phyloP scores from a whole-genome alignment of 1,140 invertebrate species.

The Euglossa dilemma region DNA sequence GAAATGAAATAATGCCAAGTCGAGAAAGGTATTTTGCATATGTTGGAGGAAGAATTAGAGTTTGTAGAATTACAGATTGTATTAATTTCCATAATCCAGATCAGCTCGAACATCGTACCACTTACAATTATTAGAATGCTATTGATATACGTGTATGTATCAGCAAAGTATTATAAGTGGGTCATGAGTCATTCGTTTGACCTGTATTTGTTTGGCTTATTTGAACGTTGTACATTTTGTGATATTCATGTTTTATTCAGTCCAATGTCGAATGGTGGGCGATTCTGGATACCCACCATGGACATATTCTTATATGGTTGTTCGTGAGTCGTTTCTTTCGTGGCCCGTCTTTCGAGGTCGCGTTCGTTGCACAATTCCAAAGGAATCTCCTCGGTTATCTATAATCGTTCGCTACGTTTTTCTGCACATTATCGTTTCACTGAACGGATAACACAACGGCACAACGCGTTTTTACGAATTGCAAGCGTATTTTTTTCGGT shows the following conservation, averaged over 20 bases:
- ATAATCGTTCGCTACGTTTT: background rate
- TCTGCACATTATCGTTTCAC: background rate
- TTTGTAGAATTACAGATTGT: background rate
- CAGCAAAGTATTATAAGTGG: slow-evolving; percentile 21
- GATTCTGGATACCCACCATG: slow-evolving; percentile 65
- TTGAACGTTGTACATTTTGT: slow-evolving; percentile 50
- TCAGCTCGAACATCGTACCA: background rate
- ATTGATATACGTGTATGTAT: background rate
- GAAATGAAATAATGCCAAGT: no score
- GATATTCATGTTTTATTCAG: slow-evolving; percentile 51
- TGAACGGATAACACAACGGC: background rate
- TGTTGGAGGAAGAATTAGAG: no score
- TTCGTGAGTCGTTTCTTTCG: slow-evolving; percentile 63
- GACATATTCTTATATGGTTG: slow-evolving; percentile 72
- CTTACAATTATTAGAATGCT: slow-evolving; percentile 12
- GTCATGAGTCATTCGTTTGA: slow-evolving; percentile 50
- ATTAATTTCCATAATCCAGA: background rate
- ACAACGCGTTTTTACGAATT: no score
- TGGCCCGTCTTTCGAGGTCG: slow-evolving; percentile 63
- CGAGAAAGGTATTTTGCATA: no score
- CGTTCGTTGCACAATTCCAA: slow-evolving; percentile 60
- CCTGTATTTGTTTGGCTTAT: slow-evolving; percentile 47
- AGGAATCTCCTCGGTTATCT: background rate
- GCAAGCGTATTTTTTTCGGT: background rate
- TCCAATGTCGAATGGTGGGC: slow-evolving; percentile 50